Percentiles rank a stretch among this genome's conserved stretches.
Conservation (phyloP, 1,140 invertebrate species). For the Zaprionus inermis region DNA sequence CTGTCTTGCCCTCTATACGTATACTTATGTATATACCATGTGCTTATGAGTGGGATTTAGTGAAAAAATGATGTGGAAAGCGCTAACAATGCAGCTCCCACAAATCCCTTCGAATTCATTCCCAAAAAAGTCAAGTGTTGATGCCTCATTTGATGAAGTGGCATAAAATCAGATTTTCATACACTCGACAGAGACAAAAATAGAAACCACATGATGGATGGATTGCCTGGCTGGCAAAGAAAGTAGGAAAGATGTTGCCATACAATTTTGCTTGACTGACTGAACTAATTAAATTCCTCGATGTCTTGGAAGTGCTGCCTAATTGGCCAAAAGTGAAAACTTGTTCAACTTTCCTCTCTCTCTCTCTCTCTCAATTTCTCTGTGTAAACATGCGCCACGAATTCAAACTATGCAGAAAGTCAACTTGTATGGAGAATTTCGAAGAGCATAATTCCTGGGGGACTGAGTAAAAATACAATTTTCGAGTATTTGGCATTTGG, state of each 20-base stretch:
- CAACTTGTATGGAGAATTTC: background rate
- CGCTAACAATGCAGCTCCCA: conserved; percentile 23
- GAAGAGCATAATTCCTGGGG: too few species aligned
- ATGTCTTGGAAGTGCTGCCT: conserved; percentile 33
- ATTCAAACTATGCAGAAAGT: conserved; percentile 41
- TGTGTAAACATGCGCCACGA: conserved; percentile 22
- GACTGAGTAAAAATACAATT: conserved; percentile 16
- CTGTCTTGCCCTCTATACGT: background rate
- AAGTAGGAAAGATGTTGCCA: background rate
- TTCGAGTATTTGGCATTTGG: conserved; percentile 20
- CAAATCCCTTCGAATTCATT: conserved; percentile 35
- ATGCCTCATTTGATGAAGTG: conserved; percentile 54
- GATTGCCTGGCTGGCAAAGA: background rate
- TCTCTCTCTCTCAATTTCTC: too few species aligned
- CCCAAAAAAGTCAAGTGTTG: conserved; percentile 35
- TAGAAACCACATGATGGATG: conserved; percentile 22
- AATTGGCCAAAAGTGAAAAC: conserved; percentile 34
- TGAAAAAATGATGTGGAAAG: conserved; percentile 12
- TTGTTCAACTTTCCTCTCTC: conserved; percentile 2
- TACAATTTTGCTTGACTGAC: background rate
- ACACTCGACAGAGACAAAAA: conserved; percentile 25
- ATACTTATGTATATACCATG: background rate
- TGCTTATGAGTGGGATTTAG: background rate
- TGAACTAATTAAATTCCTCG: conserved; percentile 43
- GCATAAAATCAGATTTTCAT: conserved; percentile 46